A percentile compares a stretch with the other conserved stretches of the same genome.
These are phyloP conservation scores for Lophius piscatorius DNA, from an alignment of 2,113 vertebrate genomes.

Conservation along the genomic window DNA sequence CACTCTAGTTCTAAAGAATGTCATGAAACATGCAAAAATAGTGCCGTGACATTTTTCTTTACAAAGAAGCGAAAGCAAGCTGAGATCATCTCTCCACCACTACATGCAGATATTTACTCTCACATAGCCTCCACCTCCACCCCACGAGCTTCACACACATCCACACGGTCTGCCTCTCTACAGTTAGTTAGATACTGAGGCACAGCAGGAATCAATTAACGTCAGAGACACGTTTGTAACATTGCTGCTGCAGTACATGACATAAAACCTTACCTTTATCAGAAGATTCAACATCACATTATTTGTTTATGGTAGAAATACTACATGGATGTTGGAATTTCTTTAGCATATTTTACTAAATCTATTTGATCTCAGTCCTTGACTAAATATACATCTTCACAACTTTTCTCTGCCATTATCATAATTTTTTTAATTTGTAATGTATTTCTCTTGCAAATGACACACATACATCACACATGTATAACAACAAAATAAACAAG, in stretches of 20 bases:
- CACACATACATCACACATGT: too few relatives aligned
- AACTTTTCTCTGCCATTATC: not conserved
- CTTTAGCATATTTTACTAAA: not conserved
- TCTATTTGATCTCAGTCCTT: not conserved
- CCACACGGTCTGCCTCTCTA: constrained; percentile 1
- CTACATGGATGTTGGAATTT: not conserved
- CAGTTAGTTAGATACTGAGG: constrained; percentile 28
- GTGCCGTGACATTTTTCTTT: too few relatives aligned
- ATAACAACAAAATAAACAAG: not conserved
- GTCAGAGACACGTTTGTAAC: constrained; percentile 30
- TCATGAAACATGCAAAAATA: too few relatives aligned
- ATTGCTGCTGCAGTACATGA: not conserved
- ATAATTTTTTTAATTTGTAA: not conserved
- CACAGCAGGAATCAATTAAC: constrained; percentile 31
- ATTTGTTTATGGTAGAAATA: not conserved
- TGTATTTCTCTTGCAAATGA: too few relatives aligned
- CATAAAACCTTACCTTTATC: not conserved
- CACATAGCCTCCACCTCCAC: not conserved
- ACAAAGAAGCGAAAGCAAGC: constrained; percentile 27
- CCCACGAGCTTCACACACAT: constrained; percentile 1
- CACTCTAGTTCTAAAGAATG: too few relatives aligned
- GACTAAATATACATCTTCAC: not conserved
- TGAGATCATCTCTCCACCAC: constrained; percentile 18
- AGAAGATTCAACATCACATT: not conserved
- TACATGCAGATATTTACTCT: not conserved